Evolutionary conservation across 1,140 invertebrate genomes (phyloP).

Genomic region (Drosophila baimaii): DNA sequence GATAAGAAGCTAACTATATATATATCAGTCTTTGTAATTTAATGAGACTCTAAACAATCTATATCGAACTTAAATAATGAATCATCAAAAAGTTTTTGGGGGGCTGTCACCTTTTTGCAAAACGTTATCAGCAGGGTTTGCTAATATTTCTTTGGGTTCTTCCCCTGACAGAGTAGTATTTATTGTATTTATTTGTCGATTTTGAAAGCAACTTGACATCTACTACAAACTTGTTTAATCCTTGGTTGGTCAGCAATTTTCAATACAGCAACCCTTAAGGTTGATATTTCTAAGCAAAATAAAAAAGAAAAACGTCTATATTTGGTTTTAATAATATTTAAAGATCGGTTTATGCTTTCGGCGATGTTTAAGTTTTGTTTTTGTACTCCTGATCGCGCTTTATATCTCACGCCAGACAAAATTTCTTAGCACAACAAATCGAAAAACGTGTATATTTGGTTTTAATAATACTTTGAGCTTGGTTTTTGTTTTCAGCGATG

Average conservation of each 20-base stretch:
- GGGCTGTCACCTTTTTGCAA: neutral
- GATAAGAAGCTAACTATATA: neutral
- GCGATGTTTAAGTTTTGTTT: neutral
- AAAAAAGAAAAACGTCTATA: no score
- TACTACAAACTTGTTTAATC: no score
- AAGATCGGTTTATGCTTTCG: no score
- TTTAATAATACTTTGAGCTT: no score
- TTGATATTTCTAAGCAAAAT: no score
- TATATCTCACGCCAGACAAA: no score
- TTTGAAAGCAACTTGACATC: neutral
- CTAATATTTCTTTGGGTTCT: neutral
- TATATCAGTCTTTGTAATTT: neutral
- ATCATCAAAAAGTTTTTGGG: constrained; percentile 13
- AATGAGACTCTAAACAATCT: neutral
- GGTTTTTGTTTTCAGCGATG: no score
- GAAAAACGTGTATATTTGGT: no score
- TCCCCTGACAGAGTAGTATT: neutral
- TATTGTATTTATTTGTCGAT: neutral
- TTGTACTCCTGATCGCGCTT: neutral
- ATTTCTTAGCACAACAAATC: no score
- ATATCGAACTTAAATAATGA: constrained; percentile 5
- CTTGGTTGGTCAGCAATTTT: no score
- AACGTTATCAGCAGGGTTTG: neutral
- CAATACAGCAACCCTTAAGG: no score
- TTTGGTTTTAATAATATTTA: no score